Percentiles rank a stretch among this genome's conserved stretches.
These are phyloP conservation scores for Sandelia bainsii DNA, from an alignment of 2,797 vertebrate species.

Conservation along the genomic window DNA sequence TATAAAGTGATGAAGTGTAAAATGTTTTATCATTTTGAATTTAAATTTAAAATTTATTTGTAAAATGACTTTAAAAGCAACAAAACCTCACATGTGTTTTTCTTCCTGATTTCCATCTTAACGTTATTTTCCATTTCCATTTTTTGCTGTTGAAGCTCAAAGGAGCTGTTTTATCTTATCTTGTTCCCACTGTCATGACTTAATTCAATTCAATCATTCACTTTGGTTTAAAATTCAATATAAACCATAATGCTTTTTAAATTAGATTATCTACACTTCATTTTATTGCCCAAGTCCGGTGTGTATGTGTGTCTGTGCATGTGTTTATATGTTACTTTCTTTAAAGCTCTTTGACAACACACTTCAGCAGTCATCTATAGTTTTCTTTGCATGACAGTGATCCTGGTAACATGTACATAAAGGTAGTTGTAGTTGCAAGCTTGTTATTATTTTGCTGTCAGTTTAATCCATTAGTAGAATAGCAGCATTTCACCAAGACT, in stretches of 20 bases:
- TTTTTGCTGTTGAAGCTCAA: neutral
- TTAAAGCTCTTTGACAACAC: too few relatives aligned
- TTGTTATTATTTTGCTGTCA: conserved; percentile 13
- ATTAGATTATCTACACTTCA: neutral
- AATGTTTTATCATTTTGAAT: neutral
- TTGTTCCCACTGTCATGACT: neutral
- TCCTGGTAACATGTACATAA: neutral
- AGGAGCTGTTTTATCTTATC: neutral
- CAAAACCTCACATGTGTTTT: neutral
- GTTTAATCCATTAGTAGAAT: conserved; percentile 12
- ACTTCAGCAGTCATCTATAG: neutral
- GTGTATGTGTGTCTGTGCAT: neutral
- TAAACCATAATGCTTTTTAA: neutral
- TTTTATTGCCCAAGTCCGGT: neutral
- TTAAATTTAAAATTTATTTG: neutral
- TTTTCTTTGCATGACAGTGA: neutral
- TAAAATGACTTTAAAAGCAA: neutral
- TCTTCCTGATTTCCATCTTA: neutral
- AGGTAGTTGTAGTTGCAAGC: neutral
- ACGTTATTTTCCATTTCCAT: neutral
- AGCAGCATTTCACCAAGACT: conserved; percentile 46
- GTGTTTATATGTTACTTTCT: too few relatives aligned
- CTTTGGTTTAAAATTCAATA: neutral
- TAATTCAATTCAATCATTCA: neutral
- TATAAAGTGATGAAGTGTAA: neutral